Evolutionary conservation across 2,113 vertebrate genomes (phyloP), one percentile per base, ranked within the genome.

Genomic region (Aplodontia rufa): DNA sequence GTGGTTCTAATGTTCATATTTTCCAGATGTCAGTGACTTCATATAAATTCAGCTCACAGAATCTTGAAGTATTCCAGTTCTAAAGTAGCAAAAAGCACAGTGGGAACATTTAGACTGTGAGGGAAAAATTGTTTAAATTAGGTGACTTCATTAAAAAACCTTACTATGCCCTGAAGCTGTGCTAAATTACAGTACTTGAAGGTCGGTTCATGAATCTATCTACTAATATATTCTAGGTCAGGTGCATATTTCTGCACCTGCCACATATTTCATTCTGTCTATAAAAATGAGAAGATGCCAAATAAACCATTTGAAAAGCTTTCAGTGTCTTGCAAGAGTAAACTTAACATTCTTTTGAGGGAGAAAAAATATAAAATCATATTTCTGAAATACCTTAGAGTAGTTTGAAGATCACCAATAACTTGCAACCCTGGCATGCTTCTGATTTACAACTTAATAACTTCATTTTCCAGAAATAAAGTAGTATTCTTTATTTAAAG

Each of bases 381-480:
- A 62, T 94, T 92, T 86, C 37, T 79, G 84, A 95, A 96, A 90
- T 93, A 89, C 58, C 12, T 60, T 85, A 2, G 3, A 64, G 40
- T 91, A 53, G 35, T 11, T 62, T 89, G 58, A 96, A 75, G 90
- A 93, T 68, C 90, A 97, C 85, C 94, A 96, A 97, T 79, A 72
- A 13, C 92, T 87, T 85, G 45, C n/a, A 97, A 95, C 66, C 79
- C 35, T 0, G 9, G 76, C 66, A 93, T 51, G 74, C 64, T 49
- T 95, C 80, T 98, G 97, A 98, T 98, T 98, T 98, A 98, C 96
- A 98, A 95, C 93, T 97, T 98, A 98, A 98, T 98, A 98, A 98
- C 93, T 97, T 97, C 88, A 97, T 95, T 98, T 98, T 98, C 98
- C 95, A 96, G 97, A 98, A 98, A 97, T 98, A 98, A 98, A 98